Evolutionary conservation across 2,888 invertebrate genomes (phyloP), one percentile per base, ranked within the genome.

Genomic region (Acronicta alni): DNA sequence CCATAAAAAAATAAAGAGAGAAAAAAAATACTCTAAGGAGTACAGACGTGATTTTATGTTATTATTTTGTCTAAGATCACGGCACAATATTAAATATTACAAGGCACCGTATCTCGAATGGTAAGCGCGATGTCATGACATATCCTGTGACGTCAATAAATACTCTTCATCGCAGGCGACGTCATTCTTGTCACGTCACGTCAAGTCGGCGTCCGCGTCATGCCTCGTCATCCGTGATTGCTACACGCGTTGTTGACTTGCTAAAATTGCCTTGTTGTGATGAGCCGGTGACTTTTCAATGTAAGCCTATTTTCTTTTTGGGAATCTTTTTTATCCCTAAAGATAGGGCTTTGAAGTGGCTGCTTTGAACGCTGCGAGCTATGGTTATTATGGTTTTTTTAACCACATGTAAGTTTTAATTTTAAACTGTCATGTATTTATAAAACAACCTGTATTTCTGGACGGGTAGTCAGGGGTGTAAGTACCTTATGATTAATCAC

Each of bases 161-260:
- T 87, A 81, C 81, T 77, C 77, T 81, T 85, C 85, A 85, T 77
- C 72, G 71, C 68, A 57, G 72, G 60, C 76, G 75, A 74, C 79
- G 85, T 84, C 83, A 78, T 83, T 75, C 80, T 76, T 76, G 83
- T 84, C 84, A 68, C 76, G 81, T 81, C 83, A 76, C 72, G 81
- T 80, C 82, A 77, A 64, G 59, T 57, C 53, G 64, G 61, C 64
- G 49, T 47, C 26, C 49, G 67, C 80, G 81, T 86, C 85, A 85
- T 83, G 87, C 84, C 72, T 14, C 80, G 85, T 88, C 88, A 88
- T 84, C 62, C 67, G 57, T 66, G 74, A 67, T 77, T 68, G 73
- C 82, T 85, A 81, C 80, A 85, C 82, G 84, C 84, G 79, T 86
- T 88, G 88, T 89, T 89, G 88, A 88, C 88, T 88, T 83, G 78